Percentiles rank a stretch among this genome's conserved stretches.
phyloP scores from a whole-genome alignment of 2,113 vertebrate genomes.

The Oceanodroma tethys region DNA sequence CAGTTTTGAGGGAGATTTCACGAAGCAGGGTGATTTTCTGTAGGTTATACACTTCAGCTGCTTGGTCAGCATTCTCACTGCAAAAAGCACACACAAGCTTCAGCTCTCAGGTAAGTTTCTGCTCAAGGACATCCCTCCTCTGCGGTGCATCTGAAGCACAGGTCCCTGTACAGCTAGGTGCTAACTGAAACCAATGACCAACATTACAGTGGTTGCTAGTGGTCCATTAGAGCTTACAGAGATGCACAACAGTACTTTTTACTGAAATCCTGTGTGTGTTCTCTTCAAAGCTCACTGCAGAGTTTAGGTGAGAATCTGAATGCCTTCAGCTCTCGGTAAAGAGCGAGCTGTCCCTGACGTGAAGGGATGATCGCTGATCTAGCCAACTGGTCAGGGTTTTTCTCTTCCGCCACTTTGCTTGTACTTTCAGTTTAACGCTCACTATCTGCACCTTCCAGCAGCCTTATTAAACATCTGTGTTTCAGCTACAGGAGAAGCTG shows the following conservation, averaged over 20 bases:
- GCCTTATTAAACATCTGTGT: neutral
- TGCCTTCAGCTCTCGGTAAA: neutral
- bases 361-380: neutral
- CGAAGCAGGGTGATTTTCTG: constrained; percentile 94
- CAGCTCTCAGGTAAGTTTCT: neutral
- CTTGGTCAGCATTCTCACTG: constrained; percentile 94
- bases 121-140: neutral
- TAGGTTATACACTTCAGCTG: constrained; percentile 88
- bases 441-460: neutral
- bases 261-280: fast-evolving
- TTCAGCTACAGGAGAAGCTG: neutral
- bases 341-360: fast-evolving
- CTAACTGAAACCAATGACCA: neutral
- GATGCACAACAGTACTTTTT: neutral
- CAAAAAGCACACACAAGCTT: neutral
- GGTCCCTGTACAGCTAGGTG: neutral
- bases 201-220: no score
- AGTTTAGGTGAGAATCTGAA: neutral
- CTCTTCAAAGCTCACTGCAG: neutral
- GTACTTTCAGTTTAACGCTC: neutral
- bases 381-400: neutral
- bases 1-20: constrained; percentile 94
- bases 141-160: neutral
- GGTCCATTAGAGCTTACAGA: neutral
- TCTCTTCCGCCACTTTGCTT: neutral